These are phyloP conservation scores for Brachionus calyciflorus DNA, from an alignment of 1,140 invertebrate genomes.

Conservation along the genomic window DNA sequence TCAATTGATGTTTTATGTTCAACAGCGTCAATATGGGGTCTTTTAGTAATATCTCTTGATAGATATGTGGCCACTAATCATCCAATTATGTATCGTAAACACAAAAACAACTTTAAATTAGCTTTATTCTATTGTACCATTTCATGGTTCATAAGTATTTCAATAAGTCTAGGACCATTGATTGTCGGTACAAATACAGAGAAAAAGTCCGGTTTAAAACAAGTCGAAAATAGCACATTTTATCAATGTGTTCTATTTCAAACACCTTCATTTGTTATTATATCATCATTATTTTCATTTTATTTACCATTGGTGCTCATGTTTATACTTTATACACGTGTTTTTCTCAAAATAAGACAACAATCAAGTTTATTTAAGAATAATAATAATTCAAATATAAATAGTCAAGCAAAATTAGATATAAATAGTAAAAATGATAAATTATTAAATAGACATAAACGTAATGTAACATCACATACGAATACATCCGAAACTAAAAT, in stretches of 20 bases:
- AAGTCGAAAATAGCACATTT: slow-evolving; percentile 51
- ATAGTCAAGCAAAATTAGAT: neutral
- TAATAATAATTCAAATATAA: neutral
- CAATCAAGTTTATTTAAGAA: too few relatives aligned
- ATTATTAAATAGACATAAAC: neutral
- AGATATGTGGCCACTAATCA: slow-evolving; percentile 60
- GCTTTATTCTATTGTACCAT: slow-evolving; percentile 57
- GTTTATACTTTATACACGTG: slow-evolving; percentile 92
- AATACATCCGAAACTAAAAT: slow-evolving; percentile 14
- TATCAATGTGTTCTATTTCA: slow-evolving; percentile 58
- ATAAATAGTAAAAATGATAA: neutral
- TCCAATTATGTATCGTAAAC: slow-evolving; percentile 59
- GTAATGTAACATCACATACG: neutral
- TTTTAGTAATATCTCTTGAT: slow-evolving; percentile 60
- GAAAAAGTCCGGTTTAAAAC: slow-evolving; percentile 54
- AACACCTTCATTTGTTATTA: slow-evolving; percentile 83
- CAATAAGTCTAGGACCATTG: slow-evolving; percentile 23
- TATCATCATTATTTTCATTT: slow-evolving; percentile 89
- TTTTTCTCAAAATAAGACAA: slow-evolving; percentile 71
- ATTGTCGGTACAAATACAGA: neutral
- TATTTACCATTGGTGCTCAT: slow-evolving; percentile 92
- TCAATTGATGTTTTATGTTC: slow-evolving; percentile 59
- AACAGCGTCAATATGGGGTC: slow-evolving; percentile 61
- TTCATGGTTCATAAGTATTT: slow-evolving; percentile 58
- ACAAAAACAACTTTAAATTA: slow-evolving; percentile 53